These are phyloP conservation scores for Ommatoiulus sabulosus DNA, from an alignment of 2,888 invertebrate species.

Conservation along the genomic window DNA sequence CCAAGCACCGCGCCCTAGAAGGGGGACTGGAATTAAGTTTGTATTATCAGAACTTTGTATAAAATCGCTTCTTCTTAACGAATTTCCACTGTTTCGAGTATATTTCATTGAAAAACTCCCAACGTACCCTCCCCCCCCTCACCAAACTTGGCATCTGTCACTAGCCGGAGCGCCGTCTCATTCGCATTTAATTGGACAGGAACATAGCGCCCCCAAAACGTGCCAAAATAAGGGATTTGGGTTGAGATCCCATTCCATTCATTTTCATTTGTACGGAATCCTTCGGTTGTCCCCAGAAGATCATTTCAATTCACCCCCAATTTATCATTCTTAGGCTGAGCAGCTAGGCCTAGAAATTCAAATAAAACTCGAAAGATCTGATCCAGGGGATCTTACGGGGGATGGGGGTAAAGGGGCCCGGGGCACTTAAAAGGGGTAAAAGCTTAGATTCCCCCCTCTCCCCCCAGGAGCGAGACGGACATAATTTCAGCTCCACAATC, in stretches of 20 bases:
- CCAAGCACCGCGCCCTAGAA: too few species aligned
- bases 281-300: constrained; percentile 3
- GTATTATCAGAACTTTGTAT: too few species aligned
- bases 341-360: constrained; percentile 23
- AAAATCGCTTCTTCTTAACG: too few species aligned
- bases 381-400: background rate
- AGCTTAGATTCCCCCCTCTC: background rate
- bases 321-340: constrained; percentile 11
- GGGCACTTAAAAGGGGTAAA: background rate
- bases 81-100: too few species aligned
- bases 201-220: background rate
- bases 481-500: background rate
- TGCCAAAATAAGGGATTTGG: constrained; percentile 22
- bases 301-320: constrained; percentile 30
- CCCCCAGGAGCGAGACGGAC: background rate
- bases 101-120: too few species aligned
- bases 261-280: constrained; percentile 32
- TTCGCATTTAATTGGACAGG: background rate
- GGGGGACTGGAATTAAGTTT: too few species aligned
- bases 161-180: background rate
- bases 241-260: background rate
- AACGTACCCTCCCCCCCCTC: too few species aligned
- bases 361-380: background rate
- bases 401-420: background rate
- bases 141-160: constrained; percentile 7